These are phyloP conservation scores for Furcula furcula DNA, from an alignment of 2,888 invertebrate genomes.

Conservation along the genomic window DNA sequence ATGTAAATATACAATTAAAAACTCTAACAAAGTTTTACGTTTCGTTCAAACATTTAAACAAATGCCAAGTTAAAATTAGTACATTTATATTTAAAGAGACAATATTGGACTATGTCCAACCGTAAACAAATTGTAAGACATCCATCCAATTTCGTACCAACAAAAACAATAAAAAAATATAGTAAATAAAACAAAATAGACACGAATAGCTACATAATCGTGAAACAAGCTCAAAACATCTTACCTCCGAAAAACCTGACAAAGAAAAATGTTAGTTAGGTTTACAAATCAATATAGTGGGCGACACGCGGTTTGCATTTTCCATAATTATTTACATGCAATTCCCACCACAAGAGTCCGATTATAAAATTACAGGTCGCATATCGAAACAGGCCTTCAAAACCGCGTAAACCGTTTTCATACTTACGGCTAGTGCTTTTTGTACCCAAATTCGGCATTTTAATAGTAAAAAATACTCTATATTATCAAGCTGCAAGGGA, in stretches of 20 bases:
- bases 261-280: constrained; percentile 51
- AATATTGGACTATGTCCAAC: constrained; percentile 18
- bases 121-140: constrained; percentile 15
- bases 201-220: constrained; percentile 49
- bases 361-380: constrained; percentile 31
- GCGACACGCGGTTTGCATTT: constrained; percentile 3
- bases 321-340: constrained; percentile 13
- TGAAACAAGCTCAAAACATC: constrained; percentile 61
- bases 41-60: constrained; percentile 20
- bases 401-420: no score
- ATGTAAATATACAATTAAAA: constrained; percentile 2
- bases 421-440: no score
- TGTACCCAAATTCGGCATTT: no score
- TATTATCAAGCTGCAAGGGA: no score
- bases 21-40: background rate
- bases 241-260: constrained; percentile 76
- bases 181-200: constrained; percentile 35
- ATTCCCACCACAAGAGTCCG: constrained; percentile 29
- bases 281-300: constrained; percentile 38
- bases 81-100: constrained; percentile 24
- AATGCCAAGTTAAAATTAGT: constrained; percentile 24
- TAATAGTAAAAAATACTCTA: no score
- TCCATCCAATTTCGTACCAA: constrained; percentile 15
- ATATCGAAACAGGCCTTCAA: constrained; percentile 28
- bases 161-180: constrained; percentile 31